A percentile compares a stretch with the other conserved stretches of the same genome.
phyloP scores from a whole-genome alignment of 2,113 vertebrate genomes.

The Corvus moneduloides region DNA sequence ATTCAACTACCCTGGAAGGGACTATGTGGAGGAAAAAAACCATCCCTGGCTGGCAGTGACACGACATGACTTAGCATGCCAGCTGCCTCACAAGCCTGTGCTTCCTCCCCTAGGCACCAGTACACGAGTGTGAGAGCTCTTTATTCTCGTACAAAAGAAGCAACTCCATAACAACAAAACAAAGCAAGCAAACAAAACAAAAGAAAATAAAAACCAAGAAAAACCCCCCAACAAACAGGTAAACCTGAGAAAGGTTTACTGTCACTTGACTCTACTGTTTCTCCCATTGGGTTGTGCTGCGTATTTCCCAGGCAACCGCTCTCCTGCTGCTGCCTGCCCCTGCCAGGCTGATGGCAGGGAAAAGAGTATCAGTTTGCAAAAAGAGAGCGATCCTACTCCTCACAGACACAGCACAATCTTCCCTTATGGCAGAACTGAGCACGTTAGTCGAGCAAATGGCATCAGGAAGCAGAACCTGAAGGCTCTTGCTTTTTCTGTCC shows the following conservation, averaged over 20 bases:
- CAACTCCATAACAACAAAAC: neutral
- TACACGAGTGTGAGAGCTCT: neutral
- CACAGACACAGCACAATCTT: neutral
- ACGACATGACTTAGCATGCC: neutral
- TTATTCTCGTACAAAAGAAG: neutral
- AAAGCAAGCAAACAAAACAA: neutral
- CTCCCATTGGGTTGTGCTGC: neutral
- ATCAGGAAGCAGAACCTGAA: neutral
- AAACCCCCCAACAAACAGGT: neutral
- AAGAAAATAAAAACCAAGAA: neutral
- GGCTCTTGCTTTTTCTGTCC: neutral
- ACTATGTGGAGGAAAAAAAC: neutral
- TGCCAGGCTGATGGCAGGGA: neutral
- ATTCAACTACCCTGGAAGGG: neutral
- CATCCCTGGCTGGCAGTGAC: neutral
- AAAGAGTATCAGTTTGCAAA: neutral
- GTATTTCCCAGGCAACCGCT: constrained; percentile 3
- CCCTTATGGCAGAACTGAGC: neutral
- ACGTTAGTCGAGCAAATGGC: neutral
- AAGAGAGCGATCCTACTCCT: neutral
- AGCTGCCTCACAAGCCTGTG: neutral
- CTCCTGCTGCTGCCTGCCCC: constrained; percentile 4
- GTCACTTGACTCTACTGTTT: constrained; percentile 28
- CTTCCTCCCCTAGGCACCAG: neutral
- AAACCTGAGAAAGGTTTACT: constrained; percentile 10